Conservation (phyloP, 2,113 vertebrate species). For the Gallinago undulata region DNA sequence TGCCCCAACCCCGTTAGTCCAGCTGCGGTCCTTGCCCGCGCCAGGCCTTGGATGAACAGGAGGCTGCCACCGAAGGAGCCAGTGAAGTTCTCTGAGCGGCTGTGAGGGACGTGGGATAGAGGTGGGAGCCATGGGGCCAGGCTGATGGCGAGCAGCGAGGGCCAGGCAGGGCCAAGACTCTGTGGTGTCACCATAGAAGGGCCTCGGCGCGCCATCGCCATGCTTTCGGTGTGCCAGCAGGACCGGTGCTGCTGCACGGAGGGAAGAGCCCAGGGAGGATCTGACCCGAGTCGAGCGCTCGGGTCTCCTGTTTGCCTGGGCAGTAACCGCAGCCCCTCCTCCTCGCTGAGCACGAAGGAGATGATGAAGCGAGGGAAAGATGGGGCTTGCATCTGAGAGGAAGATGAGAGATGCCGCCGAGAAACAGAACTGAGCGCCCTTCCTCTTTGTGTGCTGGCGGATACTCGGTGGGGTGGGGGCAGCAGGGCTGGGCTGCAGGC, state of each 20-base stretch:
- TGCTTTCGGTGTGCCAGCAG: neutral
- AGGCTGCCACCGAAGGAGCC: neutral
- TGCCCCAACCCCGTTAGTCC: neutral
- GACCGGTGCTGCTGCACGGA: rapidly evolving
- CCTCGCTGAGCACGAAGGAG: neutral
- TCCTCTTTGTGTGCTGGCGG: neutral
- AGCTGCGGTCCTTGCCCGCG: rapidly evolving
- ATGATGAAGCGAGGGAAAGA: neutral
- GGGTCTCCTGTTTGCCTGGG: neutral
- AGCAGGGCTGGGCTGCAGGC: neutral
- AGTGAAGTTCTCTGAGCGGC: neutral
- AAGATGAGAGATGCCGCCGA: neutral
- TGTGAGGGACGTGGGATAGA: neutral
- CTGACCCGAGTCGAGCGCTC: rapidly evolving
- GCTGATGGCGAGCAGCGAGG: rapidly evolving
- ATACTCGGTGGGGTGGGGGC: neutral
- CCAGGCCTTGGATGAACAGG: rapidly evolving
- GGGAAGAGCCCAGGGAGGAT: neutral
- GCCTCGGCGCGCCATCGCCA: too few species aligned
- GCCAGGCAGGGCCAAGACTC: neutral
- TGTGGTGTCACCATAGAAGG: neutral
- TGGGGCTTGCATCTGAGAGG: neutral
- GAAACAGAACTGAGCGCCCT: neutral
- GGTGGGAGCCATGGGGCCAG: neutral
- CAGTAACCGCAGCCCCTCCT: neutral